Evolutionary conservation across 2,888 invertebrate species (phyloP).

Genomic region (Ochropacha duplaris): DNA sequence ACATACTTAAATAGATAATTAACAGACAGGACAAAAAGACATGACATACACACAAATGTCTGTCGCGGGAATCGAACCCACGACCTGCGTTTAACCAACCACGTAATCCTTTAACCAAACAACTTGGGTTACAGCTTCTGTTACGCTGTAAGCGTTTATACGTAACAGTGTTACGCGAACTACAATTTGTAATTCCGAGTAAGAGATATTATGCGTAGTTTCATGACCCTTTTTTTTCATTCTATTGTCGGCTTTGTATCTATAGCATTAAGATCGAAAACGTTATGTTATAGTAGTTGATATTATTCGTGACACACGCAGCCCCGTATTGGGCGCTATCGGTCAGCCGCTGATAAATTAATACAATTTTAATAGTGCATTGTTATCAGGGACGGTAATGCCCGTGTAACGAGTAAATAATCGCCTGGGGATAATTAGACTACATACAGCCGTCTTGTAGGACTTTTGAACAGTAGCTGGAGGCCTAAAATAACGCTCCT

Average conservation of each 20-base stretch:
- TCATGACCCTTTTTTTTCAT: background rate
- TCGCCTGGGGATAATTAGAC: slow-evolving; percentile 49
- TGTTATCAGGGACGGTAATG: slow-evolving; percentile 47
- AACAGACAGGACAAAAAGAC: no score
- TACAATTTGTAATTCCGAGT: background rate
- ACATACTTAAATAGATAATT: no score
- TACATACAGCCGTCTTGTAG: slow-evolving; percentile 23
- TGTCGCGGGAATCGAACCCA: no score
- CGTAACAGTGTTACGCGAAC: background rate
- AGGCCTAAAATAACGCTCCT: background rate
- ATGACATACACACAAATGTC: no score
- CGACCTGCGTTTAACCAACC: no score
- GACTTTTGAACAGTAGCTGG: background rate
- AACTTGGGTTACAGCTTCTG: no score
- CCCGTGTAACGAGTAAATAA: slow-evolving; percentile 59
- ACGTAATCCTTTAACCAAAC: no score
- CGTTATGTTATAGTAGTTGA: background rate
- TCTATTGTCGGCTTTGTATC: background rate
- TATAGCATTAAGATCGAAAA: background rate
- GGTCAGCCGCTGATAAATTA: slow-evolving; percentile 51
- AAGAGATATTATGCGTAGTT: background rate
- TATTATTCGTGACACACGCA: background rate
- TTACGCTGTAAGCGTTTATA: no score
- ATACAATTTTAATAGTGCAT: slow-evolving; percentile 53
- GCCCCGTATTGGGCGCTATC: slow-evolving; percentile 29